Percentiles rank a stretch among this genome's conserved stretches.
Evolutionary conservation across 1,140 invertebrate genomes (phyloP).

Genomic region (Papilio machaon): DNA sequence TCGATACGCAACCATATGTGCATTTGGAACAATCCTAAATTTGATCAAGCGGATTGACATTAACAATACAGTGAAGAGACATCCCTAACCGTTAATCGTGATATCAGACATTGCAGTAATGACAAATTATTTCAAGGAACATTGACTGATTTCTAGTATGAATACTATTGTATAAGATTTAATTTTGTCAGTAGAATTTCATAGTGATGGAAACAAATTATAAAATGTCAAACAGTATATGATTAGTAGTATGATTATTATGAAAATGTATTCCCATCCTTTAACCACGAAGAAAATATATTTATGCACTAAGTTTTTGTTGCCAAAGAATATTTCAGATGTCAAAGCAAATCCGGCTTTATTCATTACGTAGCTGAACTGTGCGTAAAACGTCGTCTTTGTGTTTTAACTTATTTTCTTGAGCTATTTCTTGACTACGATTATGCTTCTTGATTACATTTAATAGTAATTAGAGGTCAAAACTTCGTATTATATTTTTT

Average conservation of each 20-base stretch:
- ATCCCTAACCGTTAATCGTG: not conserved
- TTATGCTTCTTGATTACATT: not conserved
- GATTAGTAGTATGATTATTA: too few relatives aligned
- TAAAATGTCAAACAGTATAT: too few relatives aligned
- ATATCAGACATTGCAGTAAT: not conserved
- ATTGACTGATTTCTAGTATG: too few relatives aligned
- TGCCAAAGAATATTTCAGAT: constrained; percentile 24
- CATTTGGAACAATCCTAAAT: constrained; percentile 40
- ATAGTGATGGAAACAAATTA: too few relatives aligned
- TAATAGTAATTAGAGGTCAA: not conserved
- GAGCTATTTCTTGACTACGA: not conserved
- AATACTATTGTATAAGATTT: too few relatives aligned
- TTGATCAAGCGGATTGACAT: not conserved
- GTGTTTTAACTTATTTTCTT: constrained; percentile 11
- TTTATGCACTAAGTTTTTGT: not conserved
- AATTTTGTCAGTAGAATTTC: too few relatives aligned
- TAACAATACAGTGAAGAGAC: not conserved
- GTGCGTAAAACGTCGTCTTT: constrained; percentile 11
- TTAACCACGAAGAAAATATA: constrained; percentile 13
- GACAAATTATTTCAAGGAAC: not conserved
- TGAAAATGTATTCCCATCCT: not conserved
- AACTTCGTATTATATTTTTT: not conserved
- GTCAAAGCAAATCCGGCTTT: constrained; percentile 34
- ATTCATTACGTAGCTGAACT: constrained; percentile 14
- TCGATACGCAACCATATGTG: constrained; percentile 44